phyloP scores from a whole-genome alignment of 2,888 invertebrate species.

The Heliconius cydno region DNA sequence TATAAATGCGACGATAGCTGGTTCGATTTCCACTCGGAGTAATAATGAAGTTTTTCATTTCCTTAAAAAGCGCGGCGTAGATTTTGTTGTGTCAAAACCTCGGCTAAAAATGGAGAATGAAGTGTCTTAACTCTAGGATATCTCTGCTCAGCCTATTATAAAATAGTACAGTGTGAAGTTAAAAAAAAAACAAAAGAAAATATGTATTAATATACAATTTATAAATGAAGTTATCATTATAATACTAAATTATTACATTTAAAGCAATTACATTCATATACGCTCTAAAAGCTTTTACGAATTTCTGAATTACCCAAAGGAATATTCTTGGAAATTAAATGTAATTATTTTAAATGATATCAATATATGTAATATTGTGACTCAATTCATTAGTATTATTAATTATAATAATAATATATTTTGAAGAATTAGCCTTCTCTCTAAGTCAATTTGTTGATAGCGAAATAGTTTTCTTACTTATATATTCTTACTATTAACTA shows the following conservation, averaged over 20 bases:
- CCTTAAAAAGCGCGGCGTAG: too few species aligned
- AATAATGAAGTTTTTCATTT: too few species aligned
- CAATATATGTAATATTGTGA: not conserved
- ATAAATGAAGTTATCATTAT: not conserved
- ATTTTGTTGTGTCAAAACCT: too few species aligned
- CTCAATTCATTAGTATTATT: not conserved
- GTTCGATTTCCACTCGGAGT: too few species aligned
- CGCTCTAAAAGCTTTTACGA: slow-evolving; percentile 20
- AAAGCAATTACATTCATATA: slow-evolving; percentile 7
- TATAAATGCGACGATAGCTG: too few species aligned
- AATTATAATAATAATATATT: not conserved
- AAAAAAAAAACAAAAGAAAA: not conserved
- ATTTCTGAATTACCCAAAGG: slow-evolving; percentile 14
- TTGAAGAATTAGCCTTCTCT: too few species aligned
- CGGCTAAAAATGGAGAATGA: too few species aligned
- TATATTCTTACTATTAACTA: too few species aligned
- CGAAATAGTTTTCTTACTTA: too few species aligned
- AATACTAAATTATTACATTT: not conserved
- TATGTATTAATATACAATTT: not conserved
- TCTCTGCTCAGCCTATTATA: too few species aligned
- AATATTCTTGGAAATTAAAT: slow-evolving; percentile 4
- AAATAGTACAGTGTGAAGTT: not conserved
- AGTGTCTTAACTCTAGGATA: too few species aligned
- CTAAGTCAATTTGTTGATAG: too few species aligned
- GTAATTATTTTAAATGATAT: slow-evolving; percentile 1